These are phyloP conservation scores for Physella acuta DNA, from an alignment of 1,140 invertebrate genomes.

Conservation along the genomic window DNA sequence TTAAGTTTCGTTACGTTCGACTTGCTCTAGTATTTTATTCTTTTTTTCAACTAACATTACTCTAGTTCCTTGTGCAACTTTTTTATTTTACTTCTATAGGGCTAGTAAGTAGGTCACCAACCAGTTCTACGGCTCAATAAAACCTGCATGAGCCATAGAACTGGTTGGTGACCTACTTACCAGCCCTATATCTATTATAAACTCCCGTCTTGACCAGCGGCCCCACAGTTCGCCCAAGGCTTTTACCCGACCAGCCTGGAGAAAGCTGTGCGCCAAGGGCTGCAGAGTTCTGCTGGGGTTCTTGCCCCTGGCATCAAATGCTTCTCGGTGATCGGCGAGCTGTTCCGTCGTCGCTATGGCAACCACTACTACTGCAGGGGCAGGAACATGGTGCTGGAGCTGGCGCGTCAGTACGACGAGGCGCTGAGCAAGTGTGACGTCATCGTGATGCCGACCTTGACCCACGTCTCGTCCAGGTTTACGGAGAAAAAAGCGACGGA, in stretches of 20 bases:
- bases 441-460: slow-evolving; percentile 45
- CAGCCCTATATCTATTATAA: too few relatives aligned
- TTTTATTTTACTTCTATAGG: too few relatives aligned
- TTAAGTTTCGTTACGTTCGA: too few relatives aligned
- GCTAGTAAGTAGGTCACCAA: too few relatives aligned
- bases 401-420: slow-evolving; percentile 35
- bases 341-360: slow-evolving; percentile 33
- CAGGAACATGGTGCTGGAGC: slow-evolving; percentile 31
- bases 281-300: slow-evolving; percentile 4
- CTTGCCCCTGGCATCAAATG: slow-evolving; percentile 27
- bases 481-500: slow-evolving; percentile 9
- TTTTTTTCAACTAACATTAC: too few relatives aligned
- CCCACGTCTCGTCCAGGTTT: slow-evolving; percentile 32
- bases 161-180: too few relatives aligned
- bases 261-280: slow-evolving; percentile 26
- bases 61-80: too few relatives aligned
- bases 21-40: too few relatives aligned
- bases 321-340: slow-evolving; percentile 25
- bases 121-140: too few relatives aligned
- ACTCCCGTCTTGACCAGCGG: too few relatives aligned
- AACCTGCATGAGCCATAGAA: too few relatives aligned
- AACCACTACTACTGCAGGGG: slow-evolving; percentile 36
- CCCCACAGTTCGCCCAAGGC: slow-evolving; percentile 10
- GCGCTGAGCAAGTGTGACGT: slow-evolving; percentile 40
- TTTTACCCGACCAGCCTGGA: slow-evolving; percentile 28